These are phyloP conservation scores for Theristicus caerulescens DNA, from an alignment of 2,113 vertebrate genomes.

Conservation along the genomic window DNA sequence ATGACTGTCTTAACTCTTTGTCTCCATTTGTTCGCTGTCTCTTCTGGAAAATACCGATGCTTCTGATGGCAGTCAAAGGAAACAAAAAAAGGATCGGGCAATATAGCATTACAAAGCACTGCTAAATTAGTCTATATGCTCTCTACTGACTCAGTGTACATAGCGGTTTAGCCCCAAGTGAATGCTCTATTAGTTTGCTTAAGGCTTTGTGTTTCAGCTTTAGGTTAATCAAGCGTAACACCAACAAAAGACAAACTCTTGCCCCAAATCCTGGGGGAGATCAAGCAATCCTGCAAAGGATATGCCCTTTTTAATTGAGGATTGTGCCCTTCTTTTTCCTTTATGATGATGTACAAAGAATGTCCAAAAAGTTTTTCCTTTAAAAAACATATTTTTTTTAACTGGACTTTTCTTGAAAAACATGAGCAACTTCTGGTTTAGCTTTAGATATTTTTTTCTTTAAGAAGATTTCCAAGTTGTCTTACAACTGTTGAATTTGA, in stretches of 20 bases:
- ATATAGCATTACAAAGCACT: slow-evolving; percentile 15
- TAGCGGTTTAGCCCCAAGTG: background rate
- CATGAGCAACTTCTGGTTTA: background rate
- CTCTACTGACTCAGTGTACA: background rate
- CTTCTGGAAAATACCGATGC: slow-evolving; percentile 74
- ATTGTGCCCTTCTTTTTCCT: background rate
- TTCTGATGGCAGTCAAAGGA: slow-evolving; percentile 75
- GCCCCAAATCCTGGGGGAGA: background rate
- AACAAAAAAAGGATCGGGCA: slow-evolving; percentile 65
- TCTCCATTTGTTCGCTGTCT: slow-evolving; percentile 82
- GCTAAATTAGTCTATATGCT: background rate
- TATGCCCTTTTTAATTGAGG: background rate
- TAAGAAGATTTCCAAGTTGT: background rate
- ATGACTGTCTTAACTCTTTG: slow-evolving; percentile 85
- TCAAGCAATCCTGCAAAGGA: background rate
- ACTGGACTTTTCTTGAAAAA: background rate
- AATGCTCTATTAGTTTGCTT: background rate
- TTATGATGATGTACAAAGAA: background rate
- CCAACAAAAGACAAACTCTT: background rate
- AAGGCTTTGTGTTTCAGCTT: background rate
- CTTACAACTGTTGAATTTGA: background rate
- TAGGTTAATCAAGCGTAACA: background rate
- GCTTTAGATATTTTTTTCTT: background rate
- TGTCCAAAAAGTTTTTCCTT: background rate
- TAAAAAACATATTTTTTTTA: background rate